Evolutionary conservation across 2,113 vertebrate genomes (phyloP).

Genomic region (Stomatorhinus ivindoensis): DNA sequence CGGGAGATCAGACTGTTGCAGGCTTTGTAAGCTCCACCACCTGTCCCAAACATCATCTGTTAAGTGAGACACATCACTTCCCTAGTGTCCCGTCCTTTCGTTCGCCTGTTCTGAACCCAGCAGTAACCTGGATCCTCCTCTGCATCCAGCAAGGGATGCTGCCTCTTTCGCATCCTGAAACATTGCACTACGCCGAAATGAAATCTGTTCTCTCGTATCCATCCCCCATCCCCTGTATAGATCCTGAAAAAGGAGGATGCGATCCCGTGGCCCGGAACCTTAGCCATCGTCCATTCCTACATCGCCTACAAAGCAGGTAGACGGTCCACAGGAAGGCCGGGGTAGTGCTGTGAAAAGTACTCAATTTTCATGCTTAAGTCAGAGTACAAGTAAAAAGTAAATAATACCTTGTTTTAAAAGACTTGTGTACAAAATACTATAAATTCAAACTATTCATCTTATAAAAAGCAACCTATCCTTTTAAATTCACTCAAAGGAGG

Average conservation of each 20-base stretch:
- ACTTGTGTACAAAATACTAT: neutral
- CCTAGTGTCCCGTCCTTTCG: neutral
- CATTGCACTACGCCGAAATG: neutral
- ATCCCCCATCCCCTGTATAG: slow-evolving; percentile 54
- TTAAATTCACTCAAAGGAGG: neutral
- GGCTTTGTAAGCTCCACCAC: slow-evolving; percentile 58
- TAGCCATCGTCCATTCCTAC: slow-evolving; percentile 99
- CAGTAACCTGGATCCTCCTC: slow-evolving; percentile 25
- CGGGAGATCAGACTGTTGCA: slow-evolving; percentile 54
- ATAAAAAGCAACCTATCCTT: neutral
- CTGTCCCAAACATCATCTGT: slow-evolving; percentile 51
- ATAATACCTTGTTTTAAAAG: neutral
- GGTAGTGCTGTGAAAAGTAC: neutral
- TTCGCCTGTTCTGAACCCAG: slow-evolving; percentile 31
- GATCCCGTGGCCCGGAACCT: slow-evolving; percentile 95
- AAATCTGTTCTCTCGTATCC: slow-evolving; percentile 17
- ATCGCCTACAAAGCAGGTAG: slow-evolving; percentile 99
- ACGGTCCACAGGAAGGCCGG: neutral
- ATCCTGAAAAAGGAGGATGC: slow-evolving; percentile 98
- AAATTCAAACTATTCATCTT: neutral
- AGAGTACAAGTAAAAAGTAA: neutral
- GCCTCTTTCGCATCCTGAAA: neutral
- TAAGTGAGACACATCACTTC: slow-evolving; percentile 48
- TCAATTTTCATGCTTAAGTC: neutral
- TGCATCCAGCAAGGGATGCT: neutral